Evolutionary conservation across 2,888 invertebrate genomes (phyloP).

Genomic region (Harpalus rufipes): DNA sequence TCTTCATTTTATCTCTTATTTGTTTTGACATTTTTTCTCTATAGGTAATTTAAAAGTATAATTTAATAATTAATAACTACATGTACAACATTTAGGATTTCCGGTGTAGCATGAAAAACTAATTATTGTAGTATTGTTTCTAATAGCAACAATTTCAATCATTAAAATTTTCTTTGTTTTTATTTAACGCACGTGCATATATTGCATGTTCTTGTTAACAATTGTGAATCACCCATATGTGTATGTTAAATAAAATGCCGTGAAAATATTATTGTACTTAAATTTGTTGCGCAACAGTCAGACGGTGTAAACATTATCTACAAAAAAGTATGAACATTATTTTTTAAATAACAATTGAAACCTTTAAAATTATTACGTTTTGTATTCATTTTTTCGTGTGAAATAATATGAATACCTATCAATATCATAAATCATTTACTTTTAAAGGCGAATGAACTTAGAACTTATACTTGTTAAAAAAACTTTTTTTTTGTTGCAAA

Average conservation of each 20-base stretch:
- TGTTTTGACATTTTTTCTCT: background rate
- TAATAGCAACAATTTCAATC: background rate
- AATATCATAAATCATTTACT: too few relatives aligned
- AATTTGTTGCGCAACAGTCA: background rate
- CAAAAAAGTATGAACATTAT: background rate
- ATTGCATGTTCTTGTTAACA: conserved; percentile 16
- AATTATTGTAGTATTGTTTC: background rate
- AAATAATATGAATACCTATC: too few relatives aligned
- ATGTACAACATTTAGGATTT: background rate
- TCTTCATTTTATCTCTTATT: background rate
- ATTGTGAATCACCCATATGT: conserved; percentile 12
- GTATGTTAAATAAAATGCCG: background rate
- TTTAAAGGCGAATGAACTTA: too few relatives aligned
- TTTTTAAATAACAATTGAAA: background rate
- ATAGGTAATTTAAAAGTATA: background rate
- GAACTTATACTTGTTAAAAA: too few relatives aligned
- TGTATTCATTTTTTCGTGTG: too few relatives aligned
- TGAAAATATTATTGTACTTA: background rate
- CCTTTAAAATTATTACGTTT: background rate
- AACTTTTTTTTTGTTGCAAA: too few relatives aligned
- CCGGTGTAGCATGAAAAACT: background rate
- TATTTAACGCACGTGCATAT: conserved; percentile 7
- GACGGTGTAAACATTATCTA: background rate
- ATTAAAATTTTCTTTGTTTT: conserved; percentile 4
- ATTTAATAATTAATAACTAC: background rate